Percentiles rank a stretch among this genome's conserved stretches.
phyloP scores from a whole-genome alignment of 2,113 vertebrate genomes.

The Tachycineta bicolor region DNA sequence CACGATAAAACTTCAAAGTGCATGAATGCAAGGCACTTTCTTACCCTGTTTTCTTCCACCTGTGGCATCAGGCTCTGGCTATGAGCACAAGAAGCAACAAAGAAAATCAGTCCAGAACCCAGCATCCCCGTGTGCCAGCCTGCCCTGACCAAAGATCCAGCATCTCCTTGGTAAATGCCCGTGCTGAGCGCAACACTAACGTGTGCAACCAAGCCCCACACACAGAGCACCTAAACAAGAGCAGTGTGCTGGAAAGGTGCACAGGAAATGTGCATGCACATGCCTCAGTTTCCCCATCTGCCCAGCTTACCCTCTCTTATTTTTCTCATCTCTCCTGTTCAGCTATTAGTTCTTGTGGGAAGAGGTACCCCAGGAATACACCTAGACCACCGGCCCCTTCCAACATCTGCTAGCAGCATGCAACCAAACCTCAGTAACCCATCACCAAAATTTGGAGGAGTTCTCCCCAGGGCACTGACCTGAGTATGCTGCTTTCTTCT shows the following conservation, averaged over 20 bases:
- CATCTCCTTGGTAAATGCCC: not conserved
- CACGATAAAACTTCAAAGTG: not conserved
- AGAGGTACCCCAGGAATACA: not conserved
- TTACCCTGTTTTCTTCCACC: not conserved
- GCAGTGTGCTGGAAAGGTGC: rapidly evolving
- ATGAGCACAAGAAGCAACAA: rapidly evolving
- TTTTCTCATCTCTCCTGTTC: not conserved
- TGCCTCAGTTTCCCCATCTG: conserved; percentile 4
- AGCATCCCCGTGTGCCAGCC: not conserved
- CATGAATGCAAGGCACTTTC: not conserved
- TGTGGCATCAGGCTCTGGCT: not conserved
- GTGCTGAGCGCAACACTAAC: not conserved
- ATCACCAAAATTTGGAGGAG: conserved; percentile 46
- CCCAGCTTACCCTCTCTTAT: not conserved
- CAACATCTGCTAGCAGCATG: not conserved
- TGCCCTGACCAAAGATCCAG: not conserved
- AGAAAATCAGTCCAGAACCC: not conserved
- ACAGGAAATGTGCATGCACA: rapidly evolving
- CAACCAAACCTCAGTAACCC: not conserved
- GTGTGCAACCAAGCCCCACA: rapidly evolving
- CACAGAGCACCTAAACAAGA: not conserved
- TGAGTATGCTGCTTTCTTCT: conserved; percentile 68
- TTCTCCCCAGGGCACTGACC: conserved; percentile 61
- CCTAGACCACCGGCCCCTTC: not conserved
- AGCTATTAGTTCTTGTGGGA: not conserved